phyloP scores from a whole-genome alignment of 2,888 invertebrate species.

The Julus scandinavius region DNA sequence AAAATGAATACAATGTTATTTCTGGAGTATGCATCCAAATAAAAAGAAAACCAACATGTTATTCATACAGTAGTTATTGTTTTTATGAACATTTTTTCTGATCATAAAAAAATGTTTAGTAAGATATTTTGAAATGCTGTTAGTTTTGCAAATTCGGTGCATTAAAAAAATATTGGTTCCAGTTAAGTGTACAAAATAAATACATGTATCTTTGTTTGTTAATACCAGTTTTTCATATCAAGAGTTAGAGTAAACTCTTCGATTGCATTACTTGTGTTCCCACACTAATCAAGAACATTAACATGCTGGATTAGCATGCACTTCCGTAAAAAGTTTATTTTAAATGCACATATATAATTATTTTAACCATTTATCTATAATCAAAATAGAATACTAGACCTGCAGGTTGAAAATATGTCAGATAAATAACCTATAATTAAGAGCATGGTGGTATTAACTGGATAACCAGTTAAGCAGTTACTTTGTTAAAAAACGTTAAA shows the following conservation, averaged over 20 bases:
- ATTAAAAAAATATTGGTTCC: background rate
- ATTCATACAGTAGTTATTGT: too few species aligned
- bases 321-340: background rate
- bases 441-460: background rate
- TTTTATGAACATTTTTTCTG: background rate
- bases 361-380: background rate
- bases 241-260: too few species aligned
- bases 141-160: too few species aligned
- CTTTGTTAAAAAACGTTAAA: background rate
- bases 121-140: too few species aligned
- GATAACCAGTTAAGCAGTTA: background rate
- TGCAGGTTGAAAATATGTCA: background rate
- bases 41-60: too few species aligned
- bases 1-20: background rate
- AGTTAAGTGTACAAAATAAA: too few species aligned
- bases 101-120: background rate
- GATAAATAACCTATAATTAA: background rate
- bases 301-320: background rate
- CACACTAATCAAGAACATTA: too few species aligned
- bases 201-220: background rate
- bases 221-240: background rate
- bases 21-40: background rate
- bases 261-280: too few species aligned
- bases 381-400: background rate
- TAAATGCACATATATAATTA: background rate